These are phyloP conservation scores for Gadopsis bispinosus DNA, from an alignment of 2,797 vertebrate species.

Conservation along the genomic window DNA sequence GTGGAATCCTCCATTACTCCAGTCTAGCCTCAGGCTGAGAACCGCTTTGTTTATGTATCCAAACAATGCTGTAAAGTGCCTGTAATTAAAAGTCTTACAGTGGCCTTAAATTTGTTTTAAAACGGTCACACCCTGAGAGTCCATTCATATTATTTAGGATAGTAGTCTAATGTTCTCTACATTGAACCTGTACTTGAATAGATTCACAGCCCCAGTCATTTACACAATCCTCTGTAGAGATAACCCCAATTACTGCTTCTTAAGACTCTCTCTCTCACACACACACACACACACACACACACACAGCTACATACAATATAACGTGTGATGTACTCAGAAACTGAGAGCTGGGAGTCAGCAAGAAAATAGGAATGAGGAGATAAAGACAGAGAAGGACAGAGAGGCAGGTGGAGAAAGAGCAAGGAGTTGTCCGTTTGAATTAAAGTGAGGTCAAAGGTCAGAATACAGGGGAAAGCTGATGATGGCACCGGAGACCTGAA, in stretches of 20 bases:
- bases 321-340: slow-evolving; percentile 37
- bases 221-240: slow-evolving; percentile 65
- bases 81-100: slow-evolving; percentile 56
- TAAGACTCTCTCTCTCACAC: slow-evolving; percentile 22
- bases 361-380: slow-evolving; percentile 57
- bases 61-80: slow-evolving; percentile 22
- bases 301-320: slow-evolving; percentile 32
- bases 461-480: slow-evolving; percentile 52
- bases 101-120: slow-evolving; percentile 54
- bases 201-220: slow-evolving; percentile 65
- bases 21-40: background rate
- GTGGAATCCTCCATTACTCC: background rate
- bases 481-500: slow-evolving; percentile 60
- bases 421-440: slow-evolving; percentile 53
- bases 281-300: slow-evolving; percentile 11
- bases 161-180: slow-evolving; percentile 64
- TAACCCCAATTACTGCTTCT: slow-evolving; percentile 78
- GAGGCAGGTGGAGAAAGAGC: slow-evolving; percentile 20
- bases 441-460: slow-evolving; percentile 67
- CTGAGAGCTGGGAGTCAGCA: slow-evolving; percentile 30
- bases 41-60: slow-evolving; percentile 17
- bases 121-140: slow-evolving; percentile 43
- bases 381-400: slow-evolving; percentile 42
- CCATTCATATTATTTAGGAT: slow-evolving; percentile 62
- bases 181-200: slow-evolving; percentile 57